Evolutionary conservation across 2,113 vertebrate genomes (phyloP).

Genomic region (Bubo blakistoni): DNA sequence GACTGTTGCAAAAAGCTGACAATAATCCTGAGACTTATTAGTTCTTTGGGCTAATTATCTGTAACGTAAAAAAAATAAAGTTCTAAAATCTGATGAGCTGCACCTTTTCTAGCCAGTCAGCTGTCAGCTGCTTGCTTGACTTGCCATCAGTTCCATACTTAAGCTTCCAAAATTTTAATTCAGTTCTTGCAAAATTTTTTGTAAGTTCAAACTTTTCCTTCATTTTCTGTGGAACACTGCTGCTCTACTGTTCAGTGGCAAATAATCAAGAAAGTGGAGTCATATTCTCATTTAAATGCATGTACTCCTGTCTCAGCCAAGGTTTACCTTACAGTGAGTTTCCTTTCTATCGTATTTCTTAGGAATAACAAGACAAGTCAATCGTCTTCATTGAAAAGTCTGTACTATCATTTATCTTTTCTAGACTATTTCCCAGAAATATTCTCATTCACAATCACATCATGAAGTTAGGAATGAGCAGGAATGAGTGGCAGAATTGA

Average conservation of each 20-base stretch:
- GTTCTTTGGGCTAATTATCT: not conserved
- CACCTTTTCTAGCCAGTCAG: not conserved
- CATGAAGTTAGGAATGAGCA: not conserved
- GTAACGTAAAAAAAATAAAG: not conserved
- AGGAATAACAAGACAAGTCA: not conserved
- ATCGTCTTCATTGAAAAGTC: not conserved
- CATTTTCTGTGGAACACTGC: not conserved
- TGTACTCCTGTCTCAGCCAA: not conserved
- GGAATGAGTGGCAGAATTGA: not conserved
- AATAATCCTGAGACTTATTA: not conserved
- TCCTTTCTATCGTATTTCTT: not conserved
- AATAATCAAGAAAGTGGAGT: not conserved
- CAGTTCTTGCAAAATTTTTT: not conserved
- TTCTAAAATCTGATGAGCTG: not conserved
- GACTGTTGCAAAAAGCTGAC: not conserved
- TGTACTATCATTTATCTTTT: not conserved
- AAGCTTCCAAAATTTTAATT: not conserved
- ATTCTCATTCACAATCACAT: not conserved
- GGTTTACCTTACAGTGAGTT: not conserved
- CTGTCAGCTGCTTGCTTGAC: not conserved
- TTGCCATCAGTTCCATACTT: not conserved
- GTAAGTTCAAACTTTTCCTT: not conserved
- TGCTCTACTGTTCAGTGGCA: not conserved
- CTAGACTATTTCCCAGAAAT: not conserved
- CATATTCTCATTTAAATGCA: not conserved